Conservation (phyloP, 2,888 invertebrate genomes). For the Meteorus cinctellus region DNA sequence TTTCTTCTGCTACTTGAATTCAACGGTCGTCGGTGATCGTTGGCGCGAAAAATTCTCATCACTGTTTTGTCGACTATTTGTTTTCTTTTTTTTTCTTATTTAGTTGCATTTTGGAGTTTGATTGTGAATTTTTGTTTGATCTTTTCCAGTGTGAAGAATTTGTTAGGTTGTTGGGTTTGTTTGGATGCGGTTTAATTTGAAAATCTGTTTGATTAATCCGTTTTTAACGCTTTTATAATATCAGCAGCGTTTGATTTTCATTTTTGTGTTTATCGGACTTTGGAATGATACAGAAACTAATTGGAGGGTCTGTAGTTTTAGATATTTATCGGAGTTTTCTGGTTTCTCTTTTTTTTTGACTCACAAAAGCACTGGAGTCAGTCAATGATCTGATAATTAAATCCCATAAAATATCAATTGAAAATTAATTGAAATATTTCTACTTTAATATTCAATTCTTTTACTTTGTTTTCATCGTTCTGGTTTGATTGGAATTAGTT, state of each 20-base stretch:
- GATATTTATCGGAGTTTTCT: too few relatives aligned
- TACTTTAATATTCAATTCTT: too few relatives aligned
- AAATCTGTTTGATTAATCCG: neutral
- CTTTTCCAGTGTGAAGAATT: neutral
- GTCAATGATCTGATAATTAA: too few relatives aligned
- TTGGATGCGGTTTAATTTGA: neutral
- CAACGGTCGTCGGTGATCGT: conserved; percentile 50
- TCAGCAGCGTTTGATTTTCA: neutral
- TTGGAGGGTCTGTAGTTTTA: too few relatives aligned
- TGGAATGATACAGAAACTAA: neutral
- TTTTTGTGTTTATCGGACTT: neutral
- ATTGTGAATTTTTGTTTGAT: neutral
- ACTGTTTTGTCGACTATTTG: conserved; percentile 39
- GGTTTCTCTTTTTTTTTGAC: too few relatives aligned
- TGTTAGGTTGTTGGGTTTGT: too few relatives aligned
- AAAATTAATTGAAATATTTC: too few relatives aligned
- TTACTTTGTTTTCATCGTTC: too few relatives aligned
- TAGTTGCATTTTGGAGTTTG: neutral
- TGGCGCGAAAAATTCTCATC: conserved; percentile 65
- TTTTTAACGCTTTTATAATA: neutral
- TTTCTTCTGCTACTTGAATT: neutral
- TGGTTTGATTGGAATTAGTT: too few relatives aligned
- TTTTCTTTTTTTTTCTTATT: neutral
- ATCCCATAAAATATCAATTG: too few relatives aligned
- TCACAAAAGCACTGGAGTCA: too few relatives aligned